A percentile compares a stretch with the other conserved stretches of the same genome.
These are phyloP conservation scores for Eolophus roseicapilla DNA, from an alignment of 2,113 vertebrate genomes.

Conservation along the genomic window DNA sequence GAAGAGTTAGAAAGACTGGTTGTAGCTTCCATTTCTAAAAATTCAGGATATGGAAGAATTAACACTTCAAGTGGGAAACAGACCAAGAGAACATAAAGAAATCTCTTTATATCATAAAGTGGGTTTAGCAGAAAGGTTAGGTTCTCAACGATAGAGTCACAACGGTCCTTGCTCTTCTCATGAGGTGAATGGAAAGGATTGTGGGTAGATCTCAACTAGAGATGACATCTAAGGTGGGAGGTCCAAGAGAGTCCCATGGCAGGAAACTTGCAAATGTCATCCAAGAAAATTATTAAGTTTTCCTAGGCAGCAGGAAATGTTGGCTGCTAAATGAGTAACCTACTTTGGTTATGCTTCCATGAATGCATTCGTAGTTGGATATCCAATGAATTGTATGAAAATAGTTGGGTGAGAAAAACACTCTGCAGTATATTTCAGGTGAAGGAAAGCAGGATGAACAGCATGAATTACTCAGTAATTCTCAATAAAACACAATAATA, in stretches of 20 bases:
- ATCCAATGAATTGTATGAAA: background rate
- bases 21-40: background rate
- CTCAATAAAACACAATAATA: background rate
- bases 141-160: background rate
- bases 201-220: background rate
- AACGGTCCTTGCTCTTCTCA: background rate
- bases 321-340: background rate
- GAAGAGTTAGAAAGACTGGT: background rate
- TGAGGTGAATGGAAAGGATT: background rate
- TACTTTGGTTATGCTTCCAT: background rate
- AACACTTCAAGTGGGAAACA: background rate
- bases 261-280: background rate
- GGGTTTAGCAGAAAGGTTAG: background rate
- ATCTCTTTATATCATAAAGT: accelerated
- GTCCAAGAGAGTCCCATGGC: background rate
- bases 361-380: background rate
- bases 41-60: background rate
- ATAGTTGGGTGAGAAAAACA: background rate
- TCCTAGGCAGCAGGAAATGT: background rate
- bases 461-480: background rate
- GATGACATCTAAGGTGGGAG: background rate
- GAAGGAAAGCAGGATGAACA: background rate
- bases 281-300: background rate
- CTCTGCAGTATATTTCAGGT: background rate
- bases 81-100: background rate